These are phyloP conservation scores for Ophioderma brevispina DNA, from an alignment of 35 echinoderm and acorn worm species.

Conservation along the genomic window DNA sequence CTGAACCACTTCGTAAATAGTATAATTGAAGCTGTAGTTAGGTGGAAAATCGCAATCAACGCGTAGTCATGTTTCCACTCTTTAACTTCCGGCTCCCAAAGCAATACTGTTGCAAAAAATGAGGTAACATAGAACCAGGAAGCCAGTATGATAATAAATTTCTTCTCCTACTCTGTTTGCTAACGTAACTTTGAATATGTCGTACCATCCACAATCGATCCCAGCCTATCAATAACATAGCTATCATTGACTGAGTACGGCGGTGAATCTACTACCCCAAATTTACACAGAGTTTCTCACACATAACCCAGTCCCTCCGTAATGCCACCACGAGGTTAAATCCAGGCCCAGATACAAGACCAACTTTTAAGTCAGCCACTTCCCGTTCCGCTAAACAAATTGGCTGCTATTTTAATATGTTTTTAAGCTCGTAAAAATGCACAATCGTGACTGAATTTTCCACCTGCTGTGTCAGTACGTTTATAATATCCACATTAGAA, in stretches of 20 bases:
- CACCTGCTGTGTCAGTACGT: not conserved
- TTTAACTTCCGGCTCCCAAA: not conserved
- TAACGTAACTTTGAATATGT: slow-evolving; percentile 20
- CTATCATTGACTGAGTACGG: not conserved
- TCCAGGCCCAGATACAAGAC: slow-evolving; percentile 28
- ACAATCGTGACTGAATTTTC: slow-evolving; percentile 42
- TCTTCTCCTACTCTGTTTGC: slow-evolving; percentile 15
- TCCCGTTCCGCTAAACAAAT: slow-evolving; percentile 46
- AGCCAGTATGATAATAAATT: not conserved
- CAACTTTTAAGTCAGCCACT: slow-evolving; percentile 47
- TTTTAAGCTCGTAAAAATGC: slow-evolving; percentile 23
- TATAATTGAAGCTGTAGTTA: not conserved
- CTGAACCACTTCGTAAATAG: not conserved
- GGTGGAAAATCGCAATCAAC: slow-evolving; percentile 15
- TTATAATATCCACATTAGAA: not conserved
- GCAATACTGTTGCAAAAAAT: not conserved
- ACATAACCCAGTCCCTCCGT: slow-evolving; percentile 24
- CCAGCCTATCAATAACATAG: slow-evolving; percentile 56
- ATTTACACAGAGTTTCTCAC: slow-evolving; percentile 54
- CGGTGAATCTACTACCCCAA: slow-evolving; percentile 15
- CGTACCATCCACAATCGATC: slow-evolving; percentile 61
- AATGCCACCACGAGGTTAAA: slow-evolving; percentile 4
- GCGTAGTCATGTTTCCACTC: not conserved
- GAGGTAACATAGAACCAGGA: not conserved
- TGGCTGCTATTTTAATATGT: slow-evolving; percentile 37